A percentile compares a stretch with the other conserved stretches of the same genome.
phyloP scores from a whole-genome alignment of 2,888 invertebrate species.

The Xanthorhoe spadicearia region DNA sequence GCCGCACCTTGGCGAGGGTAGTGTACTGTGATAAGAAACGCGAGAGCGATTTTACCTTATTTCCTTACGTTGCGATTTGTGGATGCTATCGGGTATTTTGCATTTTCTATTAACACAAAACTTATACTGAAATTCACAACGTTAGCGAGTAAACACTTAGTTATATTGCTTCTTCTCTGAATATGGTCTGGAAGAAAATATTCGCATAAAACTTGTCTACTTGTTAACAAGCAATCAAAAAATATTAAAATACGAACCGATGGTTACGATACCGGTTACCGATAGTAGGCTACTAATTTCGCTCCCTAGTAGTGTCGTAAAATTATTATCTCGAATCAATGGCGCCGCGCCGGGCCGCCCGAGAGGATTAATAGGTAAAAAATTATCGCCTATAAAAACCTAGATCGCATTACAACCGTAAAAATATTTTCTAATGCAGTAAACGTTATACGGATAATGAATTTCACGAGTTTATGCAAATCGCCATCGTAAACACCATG shows the following conservation, averaged over 20 bases:
- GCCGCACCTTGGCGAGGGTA: constrained; percentile 32
- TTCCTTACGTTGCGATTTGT: neutral
- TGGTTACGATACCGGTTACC: constrained; percentile 2
- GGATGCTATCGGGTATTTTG: neutral
- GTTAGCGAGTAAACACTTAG: no score
- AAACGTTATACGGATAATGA: constrained; percentile 21
- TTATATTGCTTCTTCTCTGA: constrained; percentile 4
- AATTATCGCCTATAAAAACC: constrained; percentile 27
- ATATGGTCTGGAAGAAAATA: constrained; percentile 4
- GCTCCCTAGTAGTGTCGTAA: constrained; percentile 17
- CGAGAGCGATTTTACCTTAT: neutral
- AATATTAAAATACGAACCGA: neutral
- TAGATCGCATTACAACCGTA: constrained; percentile 26
- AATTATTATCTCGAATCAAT: constrained; percentile 27
- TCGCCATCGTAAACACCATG: constrained; percentile 26
- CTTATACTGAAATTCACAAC: no score
- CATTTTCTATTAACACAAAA: neutral
- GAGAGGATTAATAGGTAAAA: constrained; percentile 10
- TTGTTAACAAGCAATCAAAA: constrained; percentile 10
- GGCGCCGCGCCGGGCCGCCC: constrained; percentile 18
- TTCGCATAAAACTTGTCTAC: constrained; percentile 7
- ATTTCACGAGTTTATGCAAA: constrained; percentile 38
- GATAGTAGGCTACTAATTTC: constrained; percentile 13
- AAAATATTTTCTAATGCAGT: constrained; percentile 23
- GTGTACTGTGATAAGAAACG: constrained; percentile 8